Percentiles rank a stretch among this genome's conserved stretches.
Evolutionary conservation across 53 echinoderm and acorn worm genomes (phyloP).

Genomic region (Zoroaster sp.): DNA sequence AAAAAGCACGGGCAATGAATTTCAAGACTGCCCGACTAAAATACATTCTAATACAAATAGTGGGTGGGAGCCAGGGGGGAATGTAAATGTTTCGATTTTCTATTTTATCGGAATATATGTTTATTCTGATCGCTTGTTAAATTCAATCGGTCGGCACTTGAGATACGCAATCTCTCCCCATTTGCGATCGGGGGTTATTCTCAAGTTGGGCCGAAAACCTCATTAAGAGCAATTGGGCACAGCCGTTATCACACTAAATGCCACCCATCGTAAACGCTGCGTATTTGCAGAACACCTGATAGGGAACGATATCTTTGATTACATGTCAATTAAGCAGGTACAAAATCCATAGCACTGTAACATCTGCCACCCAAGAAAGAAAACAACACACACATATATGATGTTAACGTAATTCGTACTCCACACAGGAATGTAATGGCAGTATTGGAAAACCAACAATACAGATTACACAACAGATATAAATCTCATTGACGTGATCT

Average conservation of each 20-base stretch:
- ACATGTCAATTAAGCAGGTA: slow-evolving; percentile 18
- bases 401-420: neutral
- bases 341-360: slow-evolving; percentile 23
- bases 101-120: neutral
- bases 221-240: slow-evolving; percentile 19
- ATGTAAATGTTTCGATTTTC: neutral
- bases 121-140: neutral
- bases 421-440: too few relatives aligned
- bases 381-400: neutral
- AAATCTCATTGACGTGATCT: neutral
- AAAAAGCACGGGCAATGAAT: too few relatives aligned
- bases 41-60: too few relatives aligned
- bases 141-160: slow-evolving; percentile 5
- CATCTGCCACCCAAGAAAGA: neutral
- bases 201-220: neutral
- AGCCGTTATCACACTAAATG: neutral
- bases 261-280: neutral
- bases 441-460: too few relatives aligned
- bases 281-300: slow-evolving; percentile 27
- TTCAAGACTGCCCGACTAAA: too few relatives aligned
- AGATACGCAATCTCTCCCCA: slow-evolving; percentile 17
- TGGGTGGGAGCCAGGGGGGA: too few relatives aligned
- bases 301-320: slow-evolving; percentile 26
- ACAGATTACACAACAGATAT: neutral
- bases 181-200: neutral